A percentile compares a stretch with the other conserved stretches of the same genome.
phyloP scores from a whole-genome alignment of 2,888 invertebrate species.

The Cheilosia grossa region DNA sequence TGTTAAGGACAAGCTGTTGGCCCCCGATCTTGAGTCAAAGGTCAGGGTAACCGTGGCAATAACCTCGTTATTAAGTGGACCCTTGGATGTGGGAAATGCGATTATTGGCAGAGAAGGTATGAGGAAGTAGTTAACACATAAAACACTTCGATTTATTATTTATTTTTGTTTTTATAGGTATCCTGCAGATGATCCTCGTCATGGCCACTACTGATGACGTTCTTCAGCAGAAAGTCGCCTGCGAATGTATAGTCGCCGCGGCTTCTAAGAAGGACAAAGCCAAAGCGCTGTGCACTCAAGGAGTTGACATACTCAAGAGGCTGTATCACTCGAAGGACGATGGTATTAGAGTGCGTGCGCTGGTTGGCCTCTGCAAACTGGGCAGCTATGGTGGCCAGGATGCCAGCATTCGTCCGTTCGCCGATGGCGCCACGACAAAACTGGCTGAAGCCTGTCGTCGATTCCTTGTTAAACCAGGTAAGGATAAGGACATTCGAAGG shows the following conservation, averaged over 20 bases:
- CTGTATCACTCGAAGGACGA: constrained; percentile 96
- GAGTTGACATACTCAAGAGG: constrained; percentile 96
- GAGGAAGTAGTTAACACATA: constrained; percentile 11
- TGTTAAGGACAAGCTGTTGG: constrained; percentile 92
- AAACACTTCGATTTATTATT: not conserved
- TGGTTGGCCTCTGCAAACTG: constrained; percentile 97
- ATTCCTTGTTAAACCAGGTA: constrained; percentile 93
- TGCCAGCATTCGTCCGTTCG: constrained; percentile 96
- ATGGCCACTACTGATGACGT: constrained; percentile 97
- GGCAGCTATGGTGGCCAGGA: constrained; percentile 98
- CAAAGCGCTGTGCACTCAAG: constrained; percentile 93
- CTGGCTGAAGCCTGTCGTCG: constrained; percentile 96
- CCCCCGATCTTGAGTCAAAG: constrained; percentile 95
- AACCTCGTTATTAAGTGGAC: constrained; percentile 94
- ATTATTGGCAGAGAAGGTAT: constrained; percentile 91
- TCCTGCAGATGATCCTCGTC: constrained; percentile 97
- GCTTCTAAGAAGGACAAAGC: constrained; percentile 99
- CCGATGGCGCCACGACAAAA: constrained; percentile 96
- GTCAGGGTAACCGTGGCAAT: constrained; percentile 94
- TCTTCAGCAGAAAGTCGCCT: constrained; percentile 96
- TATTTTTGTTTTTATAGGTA: constrained; percentile 80
- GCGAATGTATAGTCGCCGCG: constrained; percentile 98
- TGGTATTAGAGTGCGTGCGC: constrained; percentile 93
- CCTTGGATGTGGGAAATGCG: constrained; percentile 95
- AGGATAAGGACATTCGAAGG: constrained; percentile 94